phyloP scores from a whole-genome alignment of 2,888 invertebrate genomes.

The Macrosiphum euphorbiae region DNA sequence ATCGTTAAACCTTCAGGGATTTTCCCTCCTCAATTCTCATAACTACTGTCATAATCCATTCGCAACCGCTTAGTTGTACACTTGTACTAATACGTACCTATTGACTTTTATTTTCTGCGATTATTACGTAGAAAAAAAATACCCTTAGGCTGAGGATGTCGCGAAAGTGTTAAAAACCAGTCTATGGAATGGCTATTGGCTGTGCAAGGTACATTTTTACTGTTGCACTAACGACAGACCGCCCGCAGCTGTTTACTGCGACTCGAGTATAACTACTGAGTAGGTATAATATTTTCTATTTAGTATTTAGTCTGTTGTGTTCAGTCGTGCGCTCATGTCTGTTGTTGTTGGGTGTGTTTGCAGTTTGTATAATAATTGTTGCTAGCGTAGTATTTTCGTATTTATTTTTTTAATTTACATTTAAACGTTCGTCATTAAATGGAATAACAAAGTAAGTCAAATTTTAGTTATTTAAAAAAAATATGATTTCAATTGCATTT shows the following conservation, averaged over 20 bases:
- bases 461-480: background rate
- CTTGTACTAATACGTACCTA: background rate
- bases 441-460: conserved; percentile 10
- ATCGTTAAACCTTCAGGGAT: too few relatives aligned
- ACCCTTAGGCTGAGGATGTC: conserved; percentile 40
- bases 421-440: background rate
- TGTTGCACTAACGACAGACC: background rate
- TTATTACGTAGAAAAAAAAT: conserved; percentile 21
- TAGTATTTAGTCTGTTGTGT: conserved; percentile 1
- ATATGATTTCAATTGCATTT: background rate
- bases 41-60: too few relatives aligned
- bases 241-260: conserved; percentile 18
- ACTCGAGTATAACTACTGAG: background rate
- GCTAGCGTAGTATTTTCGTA: background rate
- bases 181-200: background rate
- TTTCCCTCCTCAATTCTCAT: too few relatives aligned
- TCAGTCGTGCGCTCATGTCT: background rate
- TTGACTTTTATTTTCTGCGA: conserved; percentile 6
- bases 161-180: conserved; percentile 48
- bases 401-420: conserved; percentile 13
- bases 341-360: background rate
- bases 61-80: too few relatives aligned
- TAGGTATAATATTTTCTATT: background rate
- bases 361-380: background rate
- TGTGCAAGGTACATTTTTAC: conserved; percentile 15